These are phyloP conservation scores for Oreocharis arfaki DNA, from an alignment of 2,113 vertebrate species.

Conservation along the genomic window DNA sequence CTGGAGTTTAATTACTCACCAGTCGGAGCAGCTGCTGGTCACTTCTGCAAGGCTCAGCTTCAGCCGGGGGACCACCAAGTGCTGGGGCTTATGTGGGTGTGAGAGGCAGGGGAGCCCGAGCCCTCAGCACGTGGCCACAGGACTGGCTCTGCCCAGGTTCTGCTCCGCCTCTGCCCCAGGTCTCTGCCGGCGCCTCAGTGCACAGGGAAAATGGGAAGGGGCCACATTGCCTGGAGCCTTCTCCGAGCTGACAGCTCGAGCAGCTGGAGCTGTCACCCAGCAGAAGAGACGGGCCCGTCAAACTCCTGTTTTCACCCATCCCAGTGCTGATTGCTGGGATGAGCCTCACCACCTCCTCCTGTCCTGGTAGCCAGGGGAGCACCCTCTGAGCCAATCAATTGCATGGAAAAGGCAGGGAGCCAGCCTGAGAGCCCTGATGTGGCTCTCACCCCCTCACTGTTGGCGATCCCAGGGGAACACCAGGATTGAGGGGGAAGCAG, in stretches of 20 bases:
- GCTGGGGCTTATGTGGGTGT: neutral
- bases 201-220: neutral
- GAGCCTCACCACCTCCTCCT: neutral
- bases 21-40: neutral
- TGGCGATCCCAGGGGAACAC: neutral
- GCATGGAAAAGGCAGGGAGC: neutral
- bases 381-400: neutral
- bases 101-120: neutral
- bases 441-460: neutral
- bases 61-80: neutral
- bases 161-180: neutral
- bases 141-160: fast-evolving
- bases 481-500: neutral
- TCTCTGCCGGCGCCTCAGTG: neutral
- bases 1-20: neutral
- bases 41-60: neutral
- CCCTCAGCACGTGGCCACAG: fast-evolving
- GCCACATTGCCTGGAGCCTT: neutral
- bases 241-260: neutral
- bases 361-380: neutral
- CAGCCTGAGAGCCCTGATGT: neutral
- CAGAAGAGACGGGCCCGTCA: neutral
- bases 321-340: neutral
- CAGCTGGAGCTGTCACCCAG: conserved; percentile 46
- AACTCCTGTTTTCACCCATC: neutral